A percentile compares a stretch with the other conserved stretches of the same genome.
Evolutionary conservation across 2,113 vertebrate genomes (phyloP).

Genomic region (Hiodon alosoides): DNA sequence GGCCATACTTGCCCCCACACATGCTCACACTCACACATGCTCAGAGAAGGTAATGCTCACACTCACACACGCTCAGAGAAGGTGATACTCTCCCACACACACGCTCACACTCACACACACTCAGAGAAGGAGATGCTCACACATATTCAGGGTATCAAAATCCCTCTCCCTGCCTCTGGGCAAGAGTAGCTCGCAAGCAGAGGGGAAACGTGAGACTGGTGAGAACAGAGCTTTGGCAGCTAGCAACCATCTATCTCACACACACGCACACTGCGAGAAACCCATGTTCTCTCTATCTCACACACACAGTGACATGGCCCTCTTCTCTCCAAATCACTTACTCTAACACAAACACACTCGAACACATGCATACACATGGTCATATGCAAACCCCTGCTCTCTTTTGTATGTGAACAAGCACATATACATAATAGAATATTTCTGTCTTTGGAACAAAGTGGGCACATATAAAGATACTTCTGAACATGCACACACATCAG

Average conservation of each 20-base stretch:
- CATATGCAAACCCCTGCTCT: no score
- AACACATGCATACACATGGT: neutral
- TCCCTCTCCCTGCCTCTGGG: neutral
- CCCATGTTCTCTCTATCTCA: no score
- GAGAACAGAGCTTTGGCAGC: conserved; percentile 48
- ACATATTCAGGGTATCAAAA: conserved; percentile 38
- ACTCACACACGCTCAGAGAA: conserved; percentile 9
- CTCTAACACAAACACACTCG: no score
- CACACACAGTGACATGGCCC: no score
- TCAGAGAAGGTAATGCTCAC: neutral
- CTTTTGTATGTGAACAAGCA: no score
- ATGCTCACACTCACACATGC: no score
- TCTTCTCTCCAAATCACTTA: no score
- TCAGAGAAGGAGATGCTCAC: conserved; percentile 35
- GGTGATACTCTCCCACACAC: neutral
- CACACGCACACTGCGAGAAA: no score
- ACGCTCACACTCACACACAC: neutral
- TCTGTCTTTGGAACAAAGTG: no score
- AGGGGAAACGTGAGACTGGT: conserved; percentile 56
- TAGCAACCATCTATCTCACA: conserved; percentile 34
- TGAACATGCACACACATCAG: no score
- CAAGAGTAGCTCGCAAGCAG: conserved; percentile 32
- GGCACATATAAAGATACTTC: no score
- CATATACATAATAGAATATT: no score
- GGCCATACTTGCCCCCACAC: neutral